Percentiles rank a stretch among this genome's conserved stretches.
Evolutionary conservation across 2,797 vertebrate genomes (phyloP).

Genomic region (Cossypha dichroa): DNA sequence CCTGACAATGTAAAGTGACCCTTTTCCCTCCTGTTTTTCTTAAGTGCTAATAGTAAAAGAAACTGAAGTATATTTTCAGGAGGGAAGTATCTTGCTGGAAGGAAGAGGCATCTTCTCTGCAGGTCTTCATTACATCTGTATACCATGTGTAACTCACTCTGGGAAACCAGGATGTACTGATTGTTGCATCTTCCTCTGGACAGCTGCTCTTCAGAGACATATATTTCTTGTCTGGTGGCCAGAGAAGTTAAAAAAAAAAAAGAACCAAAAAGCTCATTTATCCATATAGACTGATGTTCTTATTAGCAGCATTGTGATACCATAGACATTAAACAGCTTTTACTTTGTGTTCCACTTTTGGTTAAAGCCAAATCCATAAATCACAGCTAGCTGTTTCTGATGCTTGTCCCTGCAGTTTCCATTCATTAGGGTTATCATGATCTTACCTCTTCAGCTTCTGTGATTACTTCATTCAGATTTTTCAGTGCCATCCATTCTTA

Average conservation of each 20-base stretch:
- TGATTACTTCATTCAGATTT: not conserved
- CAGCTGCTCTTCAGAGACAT: not conserved
- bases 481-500: not conserved
- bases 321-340: not conserved
- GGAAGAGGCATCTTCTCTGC: not conserved
- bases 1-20: fast-evolving
- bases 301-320: not conserved
- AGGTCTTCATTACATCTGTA: not conserved
- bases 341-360: not conserved
- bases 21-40: not conserved
- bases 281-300: not conserved
- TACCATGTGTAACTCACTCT: not conserved
- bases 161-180: fast-evolving
- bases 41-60: not conserved
- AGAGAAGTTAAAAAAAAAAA: not conserved
- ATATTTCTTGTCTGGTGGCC: not conserved
- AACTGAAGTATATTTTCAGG: not conserved
- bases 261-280: not conserved
- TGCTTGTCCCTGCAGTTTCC: not conserved
- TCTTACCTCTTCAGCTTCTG: not conserved
- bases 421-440: not conserved
- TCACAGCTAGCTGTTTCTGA: not conserved
- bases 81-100: not conserved
- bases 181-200: not conserved
- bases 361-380: not conserved